Evolutionary conservation across 2,113 vertebrate genomes (phyloP).

Genomic region (Bubo blakistoni): DNA sequence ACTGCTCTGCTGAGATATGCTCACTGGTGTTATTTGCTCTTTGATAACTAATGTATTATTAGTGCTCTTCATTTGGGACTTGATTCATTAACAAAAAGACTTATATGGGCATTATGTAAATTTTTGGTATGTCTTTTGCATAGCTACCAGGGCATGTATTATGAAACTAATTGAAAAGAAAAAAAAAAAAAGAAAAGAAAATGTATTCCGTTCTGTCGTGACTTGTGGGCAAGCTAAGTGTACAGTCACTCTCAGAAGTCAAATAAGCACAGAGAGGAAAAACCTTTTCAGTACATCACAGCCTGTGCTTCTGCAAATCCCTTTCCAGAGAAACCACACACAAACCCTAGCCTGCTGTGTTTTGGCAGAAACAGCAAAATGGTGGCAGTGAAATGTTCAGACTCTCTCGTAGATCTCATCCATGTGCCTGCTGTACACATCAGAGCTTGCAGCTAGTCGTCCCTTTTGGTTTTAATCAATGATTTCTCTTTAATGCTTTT

Average conservation of each 20-base stretch:
- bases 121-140: not conserved
- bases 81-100: conserved; percentile 13
- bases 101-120: conserved; percentile 29
- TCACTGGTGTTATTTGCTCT: conserved; percentile 14
- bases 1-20: conserved; percentile 6
- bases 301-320: not conserved
- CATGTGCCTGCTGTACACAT: fast-evolving
- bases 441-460: too few relatives aligned
- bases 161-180: not conserved
- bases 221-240: not conserved
- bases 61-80: conserved; percentile 36
- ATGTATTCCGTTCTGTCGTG: not conserved
- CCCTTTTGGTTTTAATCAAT: not conserved
- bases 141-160: not conserved
- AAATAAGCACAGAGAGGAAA: not conserved
- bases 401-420: not conserved
- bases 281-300: not conserved
- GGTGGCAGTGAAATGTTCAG: not conserved
- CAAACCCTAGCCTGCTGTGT: not conserved
- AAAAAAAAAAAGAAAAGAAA: not conserved
- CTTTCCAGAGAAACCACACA: not conserved
- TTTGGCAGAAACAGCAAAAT: not conserved
- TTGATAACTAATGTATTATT: conserved; percentile 30
- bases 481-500: not conserved
- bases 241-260: not conserved